Evolutionary conservation across 2,113 vertebrate genomes (phyloP), one percentile per base, ranked within the genome.

Genomic region (Etheostoma spectabile): DNA sequence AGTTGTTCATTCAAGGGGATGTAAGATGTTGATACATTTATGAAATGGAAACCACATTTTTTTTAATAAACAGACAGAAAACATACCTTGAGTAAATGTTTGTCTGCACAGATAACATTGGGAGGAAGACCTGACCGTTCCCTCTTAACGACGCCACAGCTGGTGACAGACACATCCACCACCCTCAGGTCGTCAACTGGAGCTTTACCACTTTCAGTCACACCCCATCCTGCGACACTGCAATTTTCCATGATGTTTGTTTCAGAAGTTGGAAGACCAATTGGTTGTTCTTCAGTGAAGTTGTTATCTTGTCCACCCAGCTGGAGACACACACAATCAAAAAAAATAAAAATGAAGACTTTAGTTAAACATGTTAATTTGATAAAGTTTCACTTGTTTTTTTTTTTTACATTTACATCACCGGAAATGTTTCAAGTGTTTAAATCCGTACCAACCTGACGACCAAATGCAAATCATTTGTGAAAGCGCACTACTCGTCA

Each of bases 151-250:
- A 51, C 92, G 6, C 81, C 11, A 11, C 30, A 21, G 33, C 69
- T 62, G 6, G 89, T 78, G 18, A 53, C 45, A 3, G 72, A 38
- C 11, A 94, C 88, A 1, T 91, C 6, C 2, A 64, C 81, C 30
- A 80, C 77, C 46, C 33, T 42, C 4, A 93, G 90, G 3, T 80
- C 42, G 0, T 33, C 19, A 0, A 0, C 2, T 0, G 0, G 0
- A 27, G 27, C n/a, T n/a, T n/a, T 27, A 1, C 1, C 0, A 2
- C 67, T 66, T 62, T 14, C 18, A 55, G 48, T 91, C 0, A 0
- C 1, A 8, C 92, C 92, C 92, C 93, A 94, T 48, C 92, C 93
- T 10, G 91, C 92, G 2, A 94, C 92, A 94, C 8, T 11, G 38
- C 38, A 42, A 0, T 11, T 42, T 42, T 42, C 10, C 0, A 3